Percentiles rank a stretch among this genome's conserved stretches.
These are phyloP conservation scores for Palloptera scutellata DNA, from an alignment of 2,888 invertebrate genomes.

Conservation along the genomic window DNA sequence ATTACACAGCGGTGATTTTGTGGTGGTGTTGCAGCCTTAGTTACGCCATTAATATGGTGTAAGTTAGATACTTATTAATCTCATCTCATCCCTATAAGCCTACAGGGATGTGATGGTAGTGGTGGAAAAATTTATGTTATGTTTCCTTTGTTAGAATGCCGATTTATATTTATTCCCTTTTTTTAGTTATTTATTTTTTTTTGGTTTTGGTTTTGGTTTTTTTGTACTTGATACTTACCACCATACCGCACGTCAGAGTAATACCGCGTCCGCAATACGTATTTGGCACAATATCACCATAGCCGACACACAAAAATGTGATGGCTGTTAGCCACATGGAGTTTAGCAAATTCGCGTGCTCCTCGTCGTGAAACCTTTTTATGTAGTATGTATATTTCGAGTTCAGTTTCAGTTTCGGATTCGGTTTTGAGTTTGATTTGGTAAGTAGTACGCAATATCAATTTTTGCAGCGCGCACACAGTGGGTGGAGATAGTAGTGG, in stretches of 20 bases:
- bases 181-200: conserved; percentile 11
- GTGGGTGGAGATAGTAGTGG: conserved; percentile 14
- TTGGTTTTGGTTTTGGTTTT: conserved; percentile 10
- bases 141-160: conserved; percentile 11
- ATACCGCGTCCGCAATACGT: conserved; percentile 99
- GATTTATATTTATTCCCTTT: conserved; percentile 10
- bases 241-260: conserved; percentile 98
- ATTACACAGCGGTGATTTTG: too few relatives aligned
- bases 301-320: conserved; percentile 99
- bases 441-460: conserved; percentile 41
- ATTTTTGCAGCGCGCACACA: conserved; percentile 9
- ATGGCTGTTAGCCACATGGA: conserved; percentile 99
- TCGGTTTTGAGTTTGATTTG: conserved; percentile 26
- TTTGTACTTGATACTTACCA: conserved; percentile 80
- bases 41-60: too few relatives aligned
- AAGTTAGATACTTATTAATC: too few relatives aligned
- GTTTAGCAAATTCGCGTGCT: conserved; percentile 98
- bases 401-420: not conserved
- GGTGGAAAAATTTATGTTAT: not conserved
- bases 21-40: too few relatives aligned
- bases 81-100: too few relatives aligned
- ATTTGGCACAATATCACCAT: conserved; percentile 99
- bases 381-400: conserved; percentile 22
- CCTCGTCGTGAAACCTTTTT: conserved; percentile 95
- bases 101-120: too few relatives aligned